Evolutionary conservation across 2,797 vertebrate genomes (phyloP).

Genomic region (Cephalopachus bancanus): DNA sequence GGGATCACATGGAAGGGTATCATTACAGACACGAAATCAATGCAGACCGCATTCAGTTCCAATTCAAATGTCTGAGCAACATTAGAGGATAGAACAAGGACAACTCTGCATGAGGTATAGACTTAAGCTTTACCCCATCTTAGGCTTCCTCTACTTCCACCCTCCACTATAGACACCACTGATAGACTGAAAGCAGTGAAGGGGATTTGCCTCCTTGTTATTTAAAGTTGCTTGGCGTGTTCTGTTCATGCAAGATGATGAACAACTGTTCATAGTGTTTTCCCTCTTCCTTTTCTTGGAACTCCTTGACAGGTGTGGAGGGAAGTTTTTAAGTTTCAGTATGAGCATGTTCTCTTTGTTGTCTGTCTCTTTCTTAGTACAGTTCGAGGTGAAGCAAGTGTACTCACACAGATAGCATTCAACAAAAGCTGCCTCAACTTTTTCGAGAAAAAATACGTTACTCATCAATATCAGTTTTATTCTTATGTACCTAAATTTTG

Average conservation of each 20-base stretch:
- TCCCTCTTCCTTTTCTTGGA: conserved; percentile 60
- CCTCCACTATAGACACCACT: conserved; percentile 74
- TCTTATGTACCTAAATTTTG: conserved; percentile 76
- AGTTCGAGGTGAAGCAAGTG: conserved; percentile 69
- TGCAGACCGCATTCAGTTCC: conserved; percentile 96
- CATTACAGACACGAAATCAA: conserved; percentile 99
- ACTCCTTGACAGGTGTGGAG: conserved; percentile 70
- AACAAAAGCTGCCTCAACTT: conserved; percentile 90
- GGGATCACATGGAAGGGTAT: conserved; percentile 99
- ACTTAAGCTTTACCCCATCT: conserved; percentile 86
- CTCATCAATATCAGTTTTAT: conserved; percentile 84
- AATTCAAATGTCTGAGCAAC: conserved; percentile 95
- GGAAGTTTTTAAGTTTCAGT: conserved; percentile 75
- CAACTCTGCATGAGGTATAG: conserved; percentile 93
- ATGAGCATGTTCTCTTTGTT: conserved; percentile 62
- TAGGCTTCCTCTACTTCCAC: conserved; percentile 75
- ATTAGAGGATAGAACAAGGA: conserved; percentile 28
- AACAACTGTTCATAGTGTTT: conserved; percentile 87
- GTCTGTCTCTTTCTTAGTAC: conserved; percentile 66
- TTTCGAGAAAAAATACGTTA: conserved; percentile 77
- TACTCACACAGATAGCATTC: conserved; percentile 82
- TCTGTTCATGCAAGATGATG: conserved; percentile 83
- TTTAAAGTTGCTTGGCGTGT: conserved; percentile 84
- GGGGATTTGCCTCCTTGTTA: conserved; percentile 78
- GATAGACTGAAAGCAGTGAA: conserved; percentile 77